phyloP scores from a whole-genome alignment of 2,113 vertebrate genomes.

The Plestiodon gilberti region DNA sequence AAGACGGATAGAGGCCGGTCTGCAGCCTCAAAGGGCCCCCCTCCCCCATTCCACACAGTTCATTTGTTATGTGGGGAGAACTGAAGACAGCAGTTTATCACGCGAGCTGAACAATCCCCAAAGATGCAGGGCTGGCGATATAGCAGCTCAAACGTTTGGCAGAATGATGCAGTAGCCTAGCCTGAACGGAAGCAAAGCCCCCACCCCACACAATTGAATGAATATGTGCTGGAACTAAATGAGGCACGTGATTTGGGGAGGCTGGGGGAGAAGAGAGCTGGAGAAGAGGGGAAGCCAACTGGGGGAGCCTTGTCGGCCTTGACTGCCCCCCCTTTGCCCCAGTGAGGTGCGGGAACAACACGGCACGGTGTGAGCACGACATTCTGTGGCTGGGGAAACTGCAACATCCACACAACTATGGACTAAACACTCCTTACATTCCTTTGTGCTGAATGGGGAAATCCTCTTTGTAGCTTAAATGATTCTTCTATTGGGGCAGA shows the following conservation, averaged over 20 bases:
- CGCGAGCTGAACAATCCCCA: background rate
- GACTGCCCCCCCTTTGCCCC: background rate
- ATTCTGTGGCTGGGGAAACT: background rate
- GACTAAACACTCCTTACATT: background rate
- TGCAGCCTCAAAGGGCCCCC: background rate
- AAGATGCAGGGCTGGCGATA: background rate
- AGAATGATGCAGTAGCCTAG: background rate
- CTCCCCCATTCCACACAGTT: background rate
- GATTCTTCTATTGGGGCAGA: too few relatives aligned
- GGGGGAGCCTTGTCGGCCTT: background rate
- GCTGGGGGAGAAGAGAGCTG: background rate
- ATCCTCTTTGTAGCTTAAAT: background rate
- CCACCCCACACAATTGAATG: background rate
- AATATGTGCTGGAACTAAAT: background rate
- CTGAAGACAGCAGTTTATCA: constrained; percentile 12
- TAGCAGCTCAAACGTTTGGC: background rate
- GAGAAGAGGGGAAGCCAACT: too few relatives aligned
- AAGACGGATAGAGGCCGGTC: background rate
- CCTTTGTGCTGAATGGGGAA: too few relatives aligned
- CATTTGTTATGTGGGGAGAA: constrained; percentile 7
- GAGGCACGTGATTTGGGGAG: background rate
- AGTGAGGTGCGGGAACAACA: too few relatives aligned
- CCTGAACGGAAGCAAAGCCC: background rate
- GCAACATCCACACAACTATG: background rate
- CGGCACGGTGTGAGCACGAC: too few relatives aligned